These are phyloP conservation scores for Helostoma temminkii DNA, from an alignment of 2,797 vertebrate genomes.

Conservation along the genomic window DNA sequence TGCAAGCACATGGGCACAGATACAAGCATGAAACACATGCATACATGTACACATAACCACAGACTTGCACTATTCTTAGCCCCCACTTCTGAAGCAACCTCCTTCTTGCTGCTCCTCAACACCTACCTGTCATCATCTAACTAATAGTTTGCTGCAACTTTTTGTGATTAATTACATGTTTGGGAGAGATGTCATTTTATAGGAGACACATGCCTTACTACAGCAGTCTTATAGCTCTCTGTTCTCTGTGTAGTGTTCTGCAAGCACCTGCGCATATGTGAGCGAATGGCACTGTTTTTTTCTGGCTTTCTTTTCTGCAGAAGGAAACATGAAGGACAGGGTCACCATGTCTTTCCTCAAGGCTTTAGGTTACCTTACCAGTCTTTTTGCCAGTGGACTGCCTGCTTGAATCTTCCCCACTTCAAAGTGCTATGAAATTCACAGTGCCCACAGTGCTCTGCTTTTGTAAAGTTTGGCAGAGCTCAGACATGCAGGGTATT, in stretches of 20 bases:
- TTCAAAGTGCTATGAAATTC: conserved; percentile 53
- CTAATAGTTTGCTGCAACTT: conserved; percentile 57
- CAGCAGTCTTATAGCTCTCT: conserved; percentile 55
- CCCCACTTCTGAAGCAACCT: conserved; percentile 32
- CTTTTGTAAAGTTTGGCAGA: conserved; percentile 53
- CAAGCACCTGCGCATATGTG: conserved; percentile 37
- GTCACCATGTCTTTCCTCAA: conserved; percentile 40
- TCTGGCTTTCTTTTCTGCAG: conserved; percentile 41
- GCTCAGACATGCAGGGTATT: conserved; percentile 44
- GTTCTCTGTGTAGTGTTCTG: conserved; percentile 23
- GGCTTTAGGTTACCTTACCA: conserved; percentile 46
- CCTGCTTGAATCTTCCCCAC: conserved; percentile 41
- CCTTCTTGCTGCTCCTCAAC: conserved; percentile 48
- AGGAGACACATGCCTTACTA: conserved; percentile 49
- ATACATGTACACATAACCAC: conserved; percentile 27
- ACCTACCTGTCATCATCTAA: conserved; percentile 61
- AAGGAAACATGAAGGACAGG: conserved; percentile 42
- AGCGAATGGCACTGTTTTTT: conserved; percentile 26
- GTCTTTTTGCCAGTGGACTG: conserved; percentile 42
- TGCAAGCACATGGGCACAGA: conserved; percentile 1
- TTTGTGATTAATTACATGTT: conserved; percentile 73
- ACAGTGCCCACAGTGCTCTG: conserved; percentile 42
- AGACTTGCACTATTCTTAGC: conserved; percentile 49
- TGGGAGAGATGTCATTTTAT: conserved; percentile 60
- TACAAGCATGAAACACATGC: conserved; percentile 10